A percentile compares a stretch with the other conserved stretches of the same genome.
These are phyloP conservation scores for Pogonomyrmex californicus DNA, from an alignment of 1,140 invertebrate genomes.

Conservation along the genomic window DNA sequence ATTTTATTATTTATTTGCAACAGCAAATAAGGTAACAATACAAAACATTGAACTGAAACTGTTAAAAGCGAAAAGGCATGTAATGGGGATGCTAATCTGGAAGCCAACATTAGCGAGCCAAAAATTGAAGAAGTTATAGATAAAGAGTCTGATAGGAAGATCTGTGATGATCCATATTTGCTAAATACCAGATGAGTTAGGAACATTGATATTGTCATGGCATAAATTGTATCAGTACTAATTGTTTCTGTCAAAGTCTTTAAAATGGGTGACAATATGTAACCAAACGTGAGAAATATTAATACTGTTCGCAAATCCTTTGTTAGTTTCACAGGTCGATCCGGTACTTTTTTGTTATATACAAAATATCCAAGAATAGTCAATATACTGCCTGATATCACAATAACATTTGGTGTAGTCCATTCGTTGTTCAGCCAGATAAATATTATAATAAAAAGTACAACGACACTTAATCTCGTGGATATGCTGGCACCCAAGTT, in stretches of 20 bases:
- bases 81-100: slow-evolving; percentile 93
- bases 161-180: slow-evolving; percentile 95
- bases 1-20: slow-evolving; percentile 77
- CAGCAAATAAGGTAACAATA: slow-evolving; percentile 94
- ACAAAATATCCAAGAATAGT: slow-evolving; percentile 88
- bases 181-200: slow-evolving; percentile 95
- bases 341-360: slow-evolving; percentile 85
- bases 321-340: slow-evolving; percentile 81
- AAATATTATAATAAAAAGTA: slow-evolving; percentile 92
- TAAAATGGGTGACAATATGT: slow-evolving; percentile 95
- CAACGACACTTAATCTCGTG: slow-evolving; percentile 92
- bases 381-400: slow-evolving; percentile 87
- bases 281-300: slow-evolving; percentile 94
- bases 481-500: slow-evolving; percentile 90
- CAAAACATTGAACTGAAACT: slow-evolving; percentile 95
- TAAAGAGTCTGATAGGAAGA: slow-evolving; percentile 93
- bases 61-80: slow-evolving; percentile 96
- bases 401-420: slow-evolving; percentile 89
- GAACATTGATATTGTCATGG: slow-evolving; percentile 95
- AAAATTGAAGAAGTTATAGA: slow-evolving; percentile 97
- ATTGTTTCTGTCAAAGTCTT: slow-evolving; percentile 98
- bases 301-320: slow-evolving; percentile 90
- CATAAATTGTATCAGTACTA: slow-evolving; percentile 98
- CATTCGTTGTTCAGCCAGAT: slow-evolving; percentile 91
- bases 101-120: slow-evolving; percentile 97